Evolutionary conservation across 2,113 vertebrate species (phyloP), one percentile per base, ranked within the genome.

Genomic region (Sinocyclocheilus anshuiensis): DNA sequence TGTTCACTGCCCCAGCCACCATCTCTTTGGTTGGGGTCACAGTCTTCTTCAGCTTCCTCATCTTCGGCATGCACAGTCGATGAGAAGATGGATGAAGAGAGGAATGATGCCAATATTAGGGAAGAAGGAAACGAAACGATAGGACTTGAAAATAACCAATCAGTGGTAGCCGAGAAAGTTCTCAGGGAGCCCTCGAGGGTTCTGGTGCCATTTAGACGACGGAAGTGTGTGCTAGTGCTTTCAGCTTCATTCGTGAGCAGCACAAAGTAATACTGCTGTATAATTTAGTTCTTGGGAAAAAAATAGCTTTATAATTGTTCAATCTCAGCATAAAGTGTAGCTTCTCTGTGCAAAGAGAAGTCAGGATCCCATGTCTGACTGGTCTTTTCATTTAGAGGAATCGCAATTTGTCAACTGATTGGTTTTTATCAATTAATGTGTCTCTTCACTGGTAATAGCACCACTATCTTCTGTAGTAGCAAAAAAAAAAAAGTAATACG

Each of bases 1-100:
- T 99, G 84, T 98, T 99, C 94, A 98, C 96, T 0, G 97, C 96
- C 0, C 97, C 98, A 0, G 97, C 98, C 87, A 98, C 98, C 2
- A 93, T 97, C 91, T 99, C 97, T 74, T 92, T 98, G 36, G 96
- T 98, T 77, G 97, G 97, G 1, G 96, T 98, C 93, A 99, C 97
- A 0, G 94, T 98, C 67, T 97, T 98, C 90, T 97, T 98, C 93
- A 97, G 96, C 92, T 97, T 98, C 91, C 94, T 99, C 88, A 95
- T 96, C 84, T 98, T 99, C 6, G 97, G 97, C 83, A 94, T 97
- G 96, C 97, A 99, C 57, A 95, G 96, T 91, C 97, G 96, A 93
- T 98, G 95, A 77, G 63, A 39, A 48, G 33, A 59, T 24, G 15
- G 42, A 10, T 45, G 42, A 45, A 45, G 9, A 45, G 42, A 45